These are phyloP conservation scores for Heliconius hortense DNA, from an alignment of 2,888 invertebrate species.

Conservation along the genomic window DNA sequence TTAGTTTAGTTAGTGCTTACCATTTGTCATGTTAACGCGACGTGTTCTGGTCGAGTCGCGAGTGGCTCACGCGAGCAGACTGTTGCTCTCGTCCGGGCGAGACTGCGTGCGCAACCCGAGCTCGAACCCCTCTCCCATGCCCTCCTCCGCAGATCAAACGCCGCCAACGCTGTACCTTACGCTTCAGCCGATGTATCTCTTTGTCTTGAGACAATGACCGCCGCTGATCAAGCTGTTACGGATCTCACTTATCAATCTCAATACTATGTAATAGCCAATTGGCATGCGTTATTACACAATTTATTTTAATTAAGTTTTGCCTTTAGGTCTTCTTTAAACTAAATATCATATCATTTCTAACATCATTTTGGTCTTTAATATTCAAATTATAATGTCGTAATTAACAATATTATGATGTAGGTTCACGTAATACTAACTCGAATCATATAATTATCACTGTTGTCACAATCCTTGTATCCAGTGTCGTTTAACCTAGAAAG, in stretches of 20 bases:
- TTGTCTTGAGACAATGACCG: conserved; percentile 52
- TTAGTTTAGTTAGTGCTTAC: conserved; percentile 63
- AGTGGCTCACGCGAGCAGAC: conserved; percentile 77
- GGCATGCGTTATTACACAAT: neutral
- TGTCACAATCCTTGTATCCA: conserved; percentile 28
- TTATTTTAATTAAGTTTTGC: neutral
- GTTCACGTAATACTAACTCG: neutral
- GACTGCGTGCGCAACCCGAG: conserved; percentile 65
- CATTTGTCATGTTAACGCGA: conserved; percentile 71
- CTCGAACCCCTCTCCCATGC: conserved; percentile 49
- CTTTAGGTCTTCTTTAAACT: neutral
- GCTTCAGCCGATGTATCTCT: conserved; percentile 58
- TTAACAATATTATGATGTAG: neutral
- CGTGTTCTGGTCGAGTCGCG: conserved; percentile 60
- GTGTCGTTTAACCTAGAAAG: conserved; percentile 37
- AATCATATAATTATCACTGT: conserved; percentile 20
- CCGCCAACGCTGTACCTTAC: conserved; percentile 48
- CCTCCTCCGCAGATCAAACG: conserved; percentile 47
- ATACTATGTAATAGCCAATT: neutral
- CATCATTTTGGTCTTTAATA: neutral
- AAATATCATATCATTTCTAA: neutral
- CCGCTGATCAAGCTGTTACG: conserved; percentile 26
- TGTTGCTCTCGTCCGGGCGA: conserved; percentile 75
- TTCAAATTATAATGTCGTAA: neutral
- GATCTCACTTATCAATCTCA: conserved; percentile 3